Base-by-base conservation (phyloP, 2,888 invertebrate species). In the Smittia aterrima region DNA sequence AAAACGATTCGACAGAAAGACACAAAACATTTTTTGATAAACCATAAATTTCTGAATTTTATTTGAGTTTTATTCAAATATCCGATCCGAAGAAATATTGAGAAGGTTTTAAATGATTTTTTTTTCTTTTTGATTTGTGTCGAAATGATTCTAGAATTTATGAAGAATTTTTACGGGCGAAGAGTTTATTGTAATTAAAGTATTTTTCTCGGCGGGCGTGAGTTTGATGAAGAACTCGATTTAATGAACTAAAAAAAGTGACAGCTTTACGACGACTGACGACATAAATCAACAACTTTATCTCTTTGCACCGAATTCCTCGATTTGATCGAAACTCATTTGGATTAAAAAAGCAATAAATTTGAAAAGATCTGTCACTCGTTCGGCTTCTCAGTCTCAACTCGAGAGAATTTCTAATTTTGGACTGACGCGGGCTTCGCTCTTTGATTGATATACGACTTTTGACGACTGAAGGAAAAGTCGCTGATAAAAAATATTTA, bases 251-350 rank as follows among this genome's bases (percentile, higher is more conserved):
- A 18, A n/a, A 40, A 22, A 22, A 70, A 70, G 70, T 70, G 70
- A 70, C 70, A 70, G 25, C 53, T 70, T 70, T 54, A 70, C 41
- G 70, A 70, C 24, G 20, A 25, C 32, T 32, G 32, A n/a, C 47
- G 32, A 16, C 27, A 70, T 70, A 70, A 70, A 70, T 70, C 70
- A 70, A 41, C 13, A 11, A 70, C 70, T 70, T 70, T 70, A 70
- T 54, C 24, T 41, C 11, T 53, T 16, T 67, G 20, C 4, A 58
- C 16, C 58, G 58, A 58, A 22, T n/a, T 27, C 25, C 41, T 41
- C 18, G n/a, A 18, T 66, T 66, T 66, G 66, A 67, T 67, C 41
- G n/a, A 47, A 67, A 67, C 41, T 67, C 40, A 41, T 66, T 68
- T 68, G 41, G 68, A 68, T 68, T 68, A 68, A 68, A 66, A 64